A percentile compares a stretch with the other conserved stretches of the same genome.
These are phyloP conservation scores for Sebastes itinus DNA, from an alignment of 2,797 vertebrate genomes.

Conservation along the genomic window DNA sequence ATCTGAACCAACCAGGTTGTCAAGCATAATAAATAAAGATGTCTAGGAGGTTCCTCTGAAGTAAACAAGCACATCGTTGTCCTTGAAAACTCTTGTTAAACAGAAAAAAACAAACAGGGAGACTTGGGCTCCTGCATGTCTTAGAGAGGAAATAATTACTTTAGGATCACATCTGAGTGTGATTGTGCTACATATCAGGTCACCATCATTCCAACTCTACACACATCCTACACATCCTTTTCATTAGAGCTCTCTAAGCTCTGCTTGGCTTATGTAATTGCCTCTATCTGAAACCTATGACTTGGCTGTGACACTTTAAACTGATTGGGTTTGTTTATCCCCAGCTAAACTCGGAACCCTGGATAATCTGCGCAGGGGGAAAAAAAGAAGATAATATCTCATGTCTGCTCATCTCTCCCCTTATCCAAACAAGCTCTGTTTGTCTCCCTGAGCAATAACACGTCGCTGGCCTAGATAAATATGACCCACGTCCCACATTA, in stretches of 20 bases:
- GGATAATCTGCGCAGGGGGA: conserved; percentile 44
- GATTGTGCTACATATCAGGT: conserved; percentile 42
- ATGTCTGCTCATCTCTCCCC: conserved; percentile 62
- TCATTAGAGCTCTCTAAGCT: conserved; percentile 36
- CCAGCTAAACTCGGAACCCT: conserved; percentile 40
- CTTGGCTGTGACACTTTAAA: conserved; percentile 42
- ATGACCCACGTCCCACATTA: conserved; percentile 67
- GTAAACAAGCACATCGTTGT: conserved; percentile 1
- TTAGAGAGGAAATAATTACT: conserved; percentile 33
- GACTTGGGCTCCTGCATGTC: neutral
- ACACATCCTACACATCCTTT: conserved; percentile 17
- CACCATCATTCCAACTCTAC: conserved; percentile 25
- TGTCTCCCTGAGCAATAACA: conserved; percentile 72
- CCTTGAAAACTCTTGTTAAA: conserved; percentile 12
- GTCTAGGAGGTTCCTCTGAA: conserved; percentile 8
- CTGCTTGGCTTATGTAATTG: conserved; percentile 37
- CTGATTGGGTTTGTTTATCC: conserved; percentile 61
- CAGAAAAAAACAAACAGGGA: neutral
- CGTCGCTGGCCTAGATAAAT: conserved; percentile 75
- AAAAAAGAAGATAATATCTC: conserved; percentile 63
- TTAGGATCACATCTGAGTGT: conserved; percentile 34
- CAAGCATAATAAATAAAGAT: conserved; percentile 11
- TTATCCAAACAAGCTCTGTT: conserved; percentile 70
- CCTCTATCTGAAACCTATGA: conserved; percentile 39
- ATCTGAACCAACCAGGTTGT: conserved; percentile 28